Base-by-base conservation (phyloP, 2,888 invertebrate species). In the Sphaerophoria taeniata region DNA sequence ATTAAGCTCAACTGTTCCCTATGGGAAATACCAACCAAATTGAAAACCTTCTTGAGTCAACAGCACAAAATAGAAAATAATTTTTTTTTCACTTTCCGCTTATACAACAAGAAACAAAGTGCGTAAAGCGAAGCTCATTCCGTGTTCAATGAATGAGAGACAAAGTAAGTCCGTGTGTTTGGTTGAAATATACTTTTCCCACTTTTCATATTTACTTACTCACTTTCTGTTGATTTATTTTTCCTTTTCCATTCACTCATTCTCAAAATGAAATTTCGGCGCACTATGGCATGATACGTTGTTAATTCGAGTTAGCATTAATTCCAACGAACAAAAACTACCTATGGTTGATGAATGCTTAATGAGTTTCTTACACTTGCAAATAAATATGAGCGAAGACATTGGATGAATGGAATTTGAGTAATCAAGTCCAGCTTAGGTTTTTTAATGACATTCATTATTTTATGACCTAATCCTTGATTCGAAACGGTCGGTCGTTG, bases 21-120 rank as follows among this genome's bases (percentile, higher is more conserved):
- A 6, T 83, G 78, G 69, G 73, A 78, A 70, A 63, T 58, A 70
- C 39, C 39, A 82, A 71, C 86, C 83, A 87, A 87, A 87, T 79
- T 84, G 84, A 80, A 86, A 82, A 84, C 81, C 71, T 70, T 76
- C 67, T 45, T 14, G 56, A 56, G 63, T 47, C 16, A 39, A 49
- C 56, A 63, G 34, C 73, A 51, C 5, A 3, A 65, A 34, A 49
- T 34, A 65, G 16, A 49, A 49, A 67, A 34, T 49, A 1, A 1
- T 43, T 11, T 43, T 12, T 11, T 12, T 39, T 39, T 39, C 36
- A 67, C 67, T 53, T 67, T 70, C 11, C 61, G 71, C 43, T 78
- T 74, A 70, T 53, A 56, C 73, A 73, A 82, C 72, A 82, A 69
- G 51, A 78, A 60, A 14, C 31, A 34, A 77, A 69, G 73, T 69